Evolutionary conservation across 1,140 invertebrate genomes (phyloP).

Genomic region (Prorops nasuta): DNA sequence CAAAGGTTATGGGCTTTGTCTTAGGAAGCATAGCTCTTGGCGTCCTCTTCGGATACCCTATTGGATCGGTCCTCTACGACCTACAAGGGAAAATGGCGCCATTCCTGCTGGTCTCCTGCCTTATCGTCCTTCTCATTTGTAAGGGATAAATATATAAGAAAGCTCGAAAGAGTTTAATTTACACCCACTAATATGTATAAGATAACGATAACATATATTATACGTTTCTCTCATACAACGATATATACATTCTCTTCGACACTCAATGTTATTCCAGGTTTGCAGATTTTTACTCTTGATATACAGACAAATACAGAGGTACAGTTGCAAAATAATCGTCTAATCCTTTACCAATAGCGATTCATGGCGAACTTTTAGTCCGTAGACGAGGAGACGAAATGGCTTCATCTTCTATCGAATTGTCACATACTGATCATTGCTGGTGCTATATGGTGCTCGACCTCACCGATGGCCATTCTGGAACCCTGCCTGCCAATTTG

Average conservation of each 20-base stretch:
- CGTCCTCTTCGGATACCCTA: slow-evolving; percentile 76
- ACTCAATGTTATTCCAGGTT: no score
- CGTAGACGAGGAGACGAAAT: slow-evolving; percentile 41
- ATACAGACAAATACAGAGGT: slow-evolving; percentile 17
- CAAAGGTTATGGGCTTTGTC: slow-evolving; percentile 73
- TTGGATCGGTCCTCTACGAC: slow-evolving; percentile 75
- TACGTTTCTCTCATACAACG: neutral
- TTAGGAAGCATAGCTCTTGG: slow-evolving; percentile 79
- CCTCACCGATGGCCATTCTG: slow-evolving; percentile 75
- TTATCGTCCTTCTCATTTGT: slow-evolving; percentile 64
- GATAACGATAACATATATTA: neutral
- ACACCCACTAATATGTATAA: no score
- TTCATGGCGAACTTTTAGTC: no score
- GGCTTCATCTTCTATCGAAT: slow-evolving; percentile 61
- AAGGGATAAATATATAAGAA: slow-evolving; percentile 27
- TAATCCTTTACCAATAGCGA: no score
- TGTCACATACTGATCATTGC: slow-evolving; percentile 62
- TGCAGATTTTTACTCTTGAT: slow-evolving; percentile 32
- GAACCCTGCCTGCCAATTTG: slow-evolving; percentile 82
- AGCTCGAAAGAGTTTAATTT: neutral
- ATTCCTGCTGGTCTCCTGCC: slow-evolving; percentile 66
- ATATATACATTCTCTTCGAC: no score
- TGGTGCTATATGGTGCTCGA: slow-evolving; percentile 72
- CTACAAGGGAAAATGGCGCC: slow-evolving; percentile 72
- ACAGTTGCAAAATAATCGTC: slow-evolving; percentile 1